Base-by-base conservation (phyloP, 35 echinoderm and acorn worm species). In the Lytechinus pictus region DNA sequence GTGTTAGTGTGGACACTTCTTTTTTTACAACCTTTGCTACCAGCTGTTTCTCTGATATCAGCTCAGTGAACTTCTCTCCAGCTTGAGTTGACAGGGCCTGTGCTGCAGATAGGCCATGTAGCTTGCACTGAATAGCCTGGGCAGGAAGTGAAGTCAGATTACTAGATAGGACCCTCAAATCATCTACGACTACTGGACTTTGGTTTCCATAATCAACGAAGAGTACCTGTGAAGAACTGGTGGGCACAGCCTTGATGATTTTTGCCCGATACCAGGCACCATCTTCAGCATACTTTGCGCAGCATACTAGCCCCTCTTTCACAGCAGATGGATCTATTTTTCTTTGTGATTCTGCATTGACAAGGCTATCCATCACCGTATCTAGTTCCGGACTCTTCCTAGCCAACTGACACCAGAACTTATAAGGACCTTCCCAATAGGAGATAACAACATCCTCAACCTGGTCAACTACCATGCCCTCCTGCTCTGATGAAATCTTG, bases 191-290 rank as follows among this genome's bases (percentile, higher is more conserved):
- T 6, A 99, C 54, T 21, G 71, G 79, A 91, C 97, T 97, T 14
- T 24, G 58, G 86, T 99, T 97, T 53, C 98, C 98, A 95, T 97
- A 99, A 57, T 99, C 98, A 21, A 99, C 87, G 94, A 97, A 99
- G 33, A 94, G 55, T 8, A 97, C 95, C 54, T 96, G 93, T 6
- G 96, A 54, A 60, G 95, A 57, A 14, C 21, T 55, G 55, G 86
- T 52, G 27, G 90, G 79, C 13, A 66, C 27, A 12, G 54, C 90
- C 79, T 94, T 96, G 28, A 96, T 86, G 86, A 99, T 96, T 61
- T 89, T 95, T n/a, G 96, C 96, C 16, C 98, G 97, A 55, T 99
- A 99, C 89, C 96, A 97, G 19, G 94, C 97, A 57, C 94, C 96
- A 94, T 99, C 98, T 52, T 72, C 86, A 28, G 95, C 54, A 57